Evolutionary conservation across 2,113 vertebrate species (phyloP).

Genomic region (Callaeas wilsoni): DNA sequence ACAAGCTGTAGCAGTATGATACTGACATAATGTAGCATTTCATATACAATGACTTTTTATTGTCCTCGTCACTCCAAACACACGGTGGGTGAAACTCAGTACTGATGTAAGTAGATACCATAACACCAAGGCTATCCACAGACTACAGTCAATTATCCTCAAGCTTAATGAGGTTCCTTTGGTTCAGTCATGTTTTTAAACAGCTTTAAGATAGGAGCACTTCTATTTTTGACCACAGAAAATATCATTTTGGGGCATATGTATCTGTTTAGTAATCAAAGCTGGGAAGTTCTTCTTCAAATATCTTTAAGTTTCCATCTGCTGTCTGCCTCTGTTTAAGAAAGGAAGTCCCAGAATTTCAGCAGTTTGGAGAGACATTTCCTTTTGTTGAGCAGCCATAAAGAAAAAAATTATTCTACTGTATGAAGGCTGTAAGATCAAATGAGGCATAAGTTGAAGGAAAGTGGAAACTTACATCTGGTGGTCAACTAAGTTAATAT

Average conservation of each 20-base stretch:
- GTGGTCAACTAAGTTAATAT: neutral
- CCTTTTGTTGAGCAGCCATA: neutral
- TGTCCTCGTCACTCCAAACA: neutral
- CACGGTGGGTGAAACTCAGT: neutral
- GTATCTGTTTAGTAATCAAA: slow-evolving; percentile 15
- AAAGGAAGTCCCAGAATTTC: neutral
- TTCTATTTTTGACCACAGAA: slow-evolving; percentile 4
- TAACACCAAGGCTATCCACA: neutral
- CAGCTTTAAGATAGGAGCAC: neutral
- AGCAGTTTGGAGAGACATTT: neutral
- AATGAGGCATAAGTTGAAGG: neutral
- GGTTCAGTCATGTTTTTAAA: neutral
- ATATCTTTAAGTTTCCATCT: neutral
- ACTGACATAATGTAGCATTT: neutral
- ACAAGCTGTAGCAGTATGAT: neutral
- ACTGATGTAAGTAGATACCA: neutral
- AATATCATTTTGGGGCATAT: neutral
- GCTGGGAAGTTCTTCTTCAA: neutral
- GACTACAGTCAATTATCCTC: neutral
- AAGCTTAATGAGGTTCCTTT: neutral
- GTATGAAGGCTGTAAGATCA: neutral
- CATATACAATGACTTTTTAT: neutral
- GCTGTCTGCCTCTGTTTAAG: neutral
- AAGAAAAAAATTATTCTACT: neutral
- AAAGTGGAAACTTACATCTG: neutral